These are phyloP conservation scores for Epinotia bilunana DNA, from an alignment of 2,888 invertebrate species.

Conservation along the genomic window DNA sequence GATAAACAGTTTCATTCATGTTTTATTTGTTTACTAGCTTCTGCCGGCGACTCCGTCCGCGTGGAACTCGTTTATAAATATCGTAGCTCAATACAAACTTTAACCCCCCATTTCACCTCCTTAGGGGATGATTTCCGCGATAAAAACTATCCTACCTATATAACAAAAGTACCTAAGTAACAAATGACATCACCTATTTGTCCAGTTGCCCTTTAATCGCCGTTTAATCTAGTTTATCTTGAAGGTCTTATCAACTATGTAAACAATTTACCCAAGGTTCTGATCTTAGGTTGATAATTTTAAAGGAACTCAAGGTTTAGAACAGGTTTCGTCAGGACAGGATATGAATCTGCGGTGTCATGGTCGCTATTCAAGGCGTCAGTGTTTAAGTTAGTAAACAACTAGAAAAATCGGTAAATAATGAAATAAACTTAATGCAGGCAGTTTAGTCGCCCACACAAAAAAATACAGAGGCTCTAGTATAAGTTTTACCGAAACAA, in stretches of 20 bases:
- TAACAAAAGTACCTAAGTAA: too few species aligned
- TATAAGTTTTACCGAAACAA: too few species aligned
- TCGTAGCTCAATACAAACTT: too few species aligned
- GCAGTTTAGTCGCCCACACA: too few species aligned
- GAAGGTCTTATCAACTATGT: conserved; percentile 57
- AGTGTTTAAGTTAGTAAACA: background rate
- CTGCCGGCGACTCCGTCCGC: too few species aligned
- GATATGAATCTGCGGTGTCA: conserved; percentile 1
- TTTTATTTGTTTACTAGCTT: background rate
- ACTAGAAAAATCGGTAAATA: background rate
- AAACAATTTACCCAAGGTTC: conserved; percentile 50
- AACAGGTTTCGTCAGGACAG: conserved; percentile 29
- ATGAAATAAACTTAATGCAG: too few species aligned
- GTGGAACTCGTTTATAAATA: too few species aligned
- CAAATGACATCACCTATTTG: conserved; percentile 61
- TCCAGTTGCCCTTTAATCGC: conserved; percentile 60
- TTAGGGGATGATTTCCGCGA: too few species aligned
- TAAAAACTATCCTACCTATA: too few species aligned
- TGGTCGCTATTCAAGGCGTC: background rate
- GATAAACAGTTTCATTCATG: background rate
- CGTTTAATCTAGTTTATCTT: conserved; percentile 51
- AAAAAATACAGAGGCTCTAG: too few species aligned
- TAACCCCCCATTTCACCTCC: too few species aligned
- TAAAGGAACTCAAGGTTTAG: conserved; percentile 23
- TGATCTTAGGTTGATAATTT: conserved; percentile 33